Evolutionary conservation across 2,888 invertebrate species (phyloP).

Genomic region (Alviniconcha strummeri): DNA sequence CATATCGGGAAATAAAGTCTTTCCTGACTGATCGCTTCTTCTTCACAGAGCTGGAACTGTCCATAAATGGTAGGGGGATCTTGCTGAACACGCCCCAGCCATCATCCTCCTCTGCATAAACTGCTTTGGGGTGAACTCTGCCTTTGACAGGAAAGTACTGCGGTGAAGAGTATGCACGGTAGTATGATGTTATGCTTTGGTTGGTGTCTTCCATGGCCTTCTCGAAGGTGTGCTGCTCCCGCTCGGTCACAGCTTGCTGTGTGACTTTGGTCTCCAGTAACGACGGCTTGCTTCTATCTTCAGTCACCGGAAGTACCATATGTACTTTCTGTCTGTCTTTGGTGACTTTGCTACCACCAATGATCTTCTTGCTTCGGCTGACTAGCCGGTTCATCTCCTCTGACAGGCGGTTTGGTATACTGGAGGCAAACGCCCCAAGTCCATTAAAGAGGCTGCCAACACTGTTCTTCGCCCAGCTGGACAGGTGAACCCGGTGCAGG

Average conservation of each 20-base stretch:
- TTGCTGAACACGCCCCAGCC: slow-evolving; percentile 22
- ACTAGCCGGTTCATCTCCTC: slow-evolving; percentile 18
- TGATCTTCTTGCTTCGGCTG: background rate
- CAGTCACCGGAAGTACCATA: background rate
- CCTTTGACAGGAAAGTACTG: background rate
- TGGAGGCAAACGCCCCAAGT: slow-evolving; percentile 28
- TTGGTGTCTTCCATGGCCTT: slow-evolving; percentile 45
- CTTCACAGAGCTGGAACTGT: slow-evolving; percentile 29
- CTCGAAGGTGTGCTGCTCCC: slow-evolving; percentile 36
- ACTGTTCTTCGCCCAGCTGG: slow-evolving; percentile 13
- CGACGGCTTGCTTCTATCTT: background rate
- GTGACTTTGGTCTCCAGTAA: background rate
- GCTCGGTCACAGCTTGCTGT: background rate
- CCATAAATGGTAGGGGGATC: slow-evolving; percentile 28
- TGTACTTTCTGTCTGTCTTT: background rate
- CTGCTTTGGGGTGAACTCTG: background rate
- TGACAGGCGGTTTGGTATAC: background rate
- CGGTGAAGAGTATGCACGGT: slow-evolving; percentile 38
- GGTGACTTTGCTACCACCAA: too few relatives aligned
- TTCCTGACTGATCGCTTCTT: slow-evolving; percentile 47
- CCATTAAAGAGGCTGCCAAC: slow-evolving; percentile 20
- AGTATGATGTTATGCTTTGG: slow-evolving; percentile 46
- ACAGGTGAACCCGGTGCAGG: slow-evolving; percentile 4
- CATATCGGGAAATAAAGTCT: slow-evolving; percentile 53
- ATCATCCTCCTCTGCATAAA: slow-evolving; percentile 19